phyloP scores from a whole-genome alignment of 2,113 vertebrate genomes.

The Bucco capensis region DNA sequence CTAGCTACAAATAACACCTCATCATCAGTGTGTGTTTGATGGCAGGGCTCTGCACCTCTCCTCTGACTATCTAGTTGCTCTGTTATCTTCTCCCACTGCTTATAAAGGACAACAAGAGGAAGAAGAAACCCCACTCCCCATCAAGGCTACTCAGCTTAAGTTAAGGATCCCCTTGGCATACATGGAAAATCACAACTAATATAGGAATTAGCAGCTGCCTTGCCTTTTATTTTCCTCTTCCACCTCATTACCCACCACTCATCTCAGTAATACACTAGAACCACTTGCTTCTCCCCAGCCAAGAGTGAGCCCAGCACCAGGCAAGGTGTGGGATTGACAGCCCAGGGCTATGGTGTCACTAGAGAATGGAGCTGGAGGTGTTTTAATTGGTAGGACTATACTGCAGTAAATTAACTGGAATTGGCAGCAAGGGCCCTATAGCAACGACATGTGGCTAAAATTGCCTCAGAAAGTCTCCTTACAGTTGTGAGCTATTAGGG shows the following conservation, averaged over 20 bases:
- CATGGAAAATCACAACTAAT: conserved; percentile 16
- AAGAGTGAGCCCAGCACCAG: neutral
- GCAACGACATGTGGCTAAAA: neutral
- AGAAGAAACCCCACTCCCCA: neutral
- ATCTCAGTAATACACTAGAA: conserved; percentile 15
- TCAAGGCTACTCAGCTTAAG: neutral
- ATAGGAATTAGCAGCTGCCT: conserved; percentile 41
- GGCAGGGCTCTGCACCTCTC: neutral
- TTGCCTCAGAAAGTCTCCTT: conserved; percentile 36
- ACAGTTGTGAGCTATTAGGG: conserved; percentile 12
- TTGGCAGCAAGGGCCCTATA: conserved; percentile 32
- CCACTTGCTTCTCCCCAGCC: neutral
- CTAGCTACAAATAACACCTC: neutral
- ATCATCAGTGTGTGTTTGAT: neutral
- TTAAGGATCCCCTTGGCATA: neutral
- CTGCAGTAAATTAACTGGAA: conserved; percentile 47
- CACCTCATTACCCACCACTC: conserved; percentile 36
- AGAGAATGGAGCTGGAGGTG: conserved; percentile 25
- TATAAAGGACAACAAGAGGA: neutral
- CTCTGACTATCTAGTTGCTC: neutral
- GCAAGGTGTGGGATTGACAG: conserved; percentile 10
- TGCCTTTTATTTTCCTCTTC: conserved; percentile 41
- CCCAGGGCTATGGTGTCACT: conserved; percentile 23
- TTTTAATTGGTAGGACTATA: conserved; percentile 35
- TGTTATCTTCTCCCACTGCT: neutral